Conservation (phyloP, 2,888 invertebrate genomes). For the Sminthurinus aureus region DNA sequence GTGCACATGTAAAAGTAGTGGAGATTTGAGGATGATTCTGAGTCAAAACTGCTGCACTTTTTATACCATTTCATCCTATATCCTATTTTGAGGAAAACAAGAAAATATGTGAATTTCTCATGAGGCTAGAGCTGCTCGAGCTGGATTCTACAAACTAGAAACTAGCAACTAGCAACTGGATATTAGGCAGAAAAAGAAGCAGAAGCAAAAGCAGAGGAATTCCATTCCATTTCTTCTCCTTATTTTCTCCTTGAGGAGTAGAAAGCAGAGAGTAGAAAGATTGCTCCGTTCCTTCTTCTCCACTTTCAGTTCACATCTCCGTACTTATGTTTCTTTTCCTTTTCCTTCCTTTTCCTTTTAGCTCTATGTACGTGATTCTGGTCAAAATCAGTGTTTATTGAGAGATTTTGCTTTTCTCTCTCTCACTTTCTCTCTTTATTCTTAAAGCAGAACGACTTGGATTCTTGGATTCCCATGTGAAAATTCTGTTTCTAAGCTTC, state of each 20-base stretch:
- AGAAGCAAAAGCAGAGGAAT: slow-evolving; percentile 4
- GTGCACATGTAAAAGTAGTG: slow-evolving; percentile 30
- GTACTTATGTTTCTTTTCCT: too few relatives aligned
- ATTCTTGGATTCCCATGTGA: slow-evolving; percentile 38
- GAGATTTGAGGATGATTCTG: slow-evolving; percentile 26
- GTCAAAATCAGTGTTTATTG: slow-evolving; percentile 58
- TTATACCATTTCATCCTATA: slow-evolving; percentile 55
- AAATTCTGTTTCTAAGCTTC: slow-evolving; percentile 11
- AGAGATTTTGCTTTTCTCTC: slow-evolving; percentile 52
- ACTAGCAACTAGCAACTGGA: too few relatives aligned
- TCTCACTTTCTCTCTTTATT: slow-evolving; percentile 16
- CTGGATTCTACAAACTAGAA: too few relatives aligned
- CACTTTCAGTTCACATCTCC: not conserved
- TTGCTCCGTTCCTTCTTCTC: slow-evolving; percentile 30
- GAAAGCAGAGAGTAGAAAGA: slow-evolving; percentile 26
- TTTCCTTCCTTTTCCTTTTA: not conserved
- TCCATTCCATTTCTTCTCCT: not conserved
- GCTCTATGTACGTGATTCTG: slow-evolving; percentile 53
- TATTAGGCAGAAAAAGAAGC: too few relatives aligned
- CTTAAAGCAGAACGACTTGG: slow-evolving; percentile 17
- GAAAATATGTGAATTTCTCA: slow-evolving; percentile 57
- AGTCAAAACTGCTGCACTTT: slow-evolving; percentile 40
- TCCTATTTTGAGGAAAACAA: slow-evolving; percentile 50
- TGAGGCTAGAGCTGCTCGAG: too few relatives aligned
- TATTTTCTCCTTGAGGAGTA: not conserved